These are phyloP conservation scores for Neoarius graeffei DNA, from an alignment of 2,113 vertebrate species.

Conservation along the genomic window DNA sequence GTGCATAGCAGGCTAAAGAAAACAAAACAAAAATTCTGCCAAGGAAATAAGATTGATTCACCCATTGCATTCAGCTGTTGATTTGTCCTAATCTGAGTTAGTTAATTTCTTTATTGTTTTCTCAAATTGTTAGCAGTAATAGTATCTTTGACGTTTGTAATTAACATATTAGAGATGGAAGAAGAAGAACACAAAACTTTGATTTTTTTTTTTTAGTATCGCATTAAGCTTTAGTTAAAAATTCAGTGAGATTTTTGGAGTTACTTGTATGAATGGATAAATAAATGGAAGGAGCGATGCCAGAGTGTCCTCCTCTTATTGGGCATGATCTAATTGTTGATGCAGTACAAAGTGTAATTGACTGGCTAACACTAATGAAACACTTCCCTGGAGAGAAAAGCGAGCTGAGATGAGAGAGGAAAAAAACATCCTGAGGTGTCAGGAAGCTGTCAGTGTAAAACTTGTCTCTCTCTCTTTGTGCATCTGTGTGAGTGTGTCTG, in stretches of 20 bases:
- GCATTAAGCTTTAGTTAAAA: conserved; percentile 13
- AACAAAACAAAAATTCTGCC: background rate
- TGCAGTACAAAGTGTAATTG: conserved; percentile 57
- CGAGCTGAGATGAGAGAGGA: background rate
- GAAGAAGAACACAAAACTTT: background rate
- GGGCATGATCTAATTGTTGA: conserved; percentile 21
- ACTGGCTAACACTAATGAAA: conserved; percentile 55
- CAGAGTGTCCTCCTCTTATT: conserved; percentile 25
- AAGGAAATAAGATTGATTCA: background rate
- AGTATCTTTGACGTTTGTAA: background rate
- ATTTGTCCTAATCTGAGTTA: conserved; percentile 3
- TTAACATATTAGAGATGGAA: background rate
- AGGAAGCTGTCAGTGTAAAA: conserved; percentile 12
- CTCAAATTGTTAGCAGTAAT: background rate
- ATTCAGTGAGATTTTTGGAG: background rate
- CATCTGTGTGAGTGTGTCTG: background rate
- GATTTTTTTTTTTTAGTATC: background rate
- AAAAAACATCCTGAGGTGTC: background rate
- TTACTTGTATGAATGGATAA: conserved; percentile 11
- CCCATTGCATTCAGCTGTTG: background rate
- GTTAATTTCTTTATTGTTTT: background rate
- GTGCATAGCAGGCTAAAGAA: background rate
- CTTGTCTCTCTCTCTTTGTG: background rate
- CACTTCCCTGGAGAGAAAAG: conserved; percentile 42
- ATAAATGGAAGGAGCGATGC: conserved; percentile 26